Evolutionary conservation across 1,140 invertebrate genomes (phyloP), one percentile per base, ranked within the genome.

Genomic region (Sitodiplosis mosellana): DNA sequence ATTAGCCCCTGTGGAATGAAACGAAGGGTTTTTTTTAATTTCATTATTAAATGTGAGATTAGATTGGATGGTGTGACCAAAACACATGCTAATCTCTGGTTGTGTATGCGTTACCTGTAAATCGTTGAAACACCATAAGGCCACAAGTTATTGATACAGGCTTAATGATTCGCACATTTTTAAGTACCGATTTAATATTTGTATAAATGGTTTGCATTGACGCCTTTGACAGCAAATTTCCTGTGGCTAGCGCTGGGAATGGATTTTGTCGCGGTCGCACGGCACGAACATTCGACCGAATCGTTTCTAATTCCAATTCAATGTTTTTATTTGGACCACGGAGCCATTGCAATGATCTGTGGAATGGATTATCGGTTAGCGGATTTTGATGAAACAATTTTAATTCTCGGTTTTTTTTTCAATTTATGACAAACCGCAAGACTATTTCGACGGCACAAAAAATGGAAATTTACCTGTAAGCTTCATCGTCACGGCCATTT

Each of bases 61-160:
- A 3, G 10, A 27, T 27, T 27, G 3, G 27, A 27, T 27, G 27
- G 27, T 27, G 27, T 34, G 6, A 27, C 10, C 7, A 7, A 17
- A 45, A 21, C 7, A 5, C 44, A 12, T 45, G 14, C 10, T 10
- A 45, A 21, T 45, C 12, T 45, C 5, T 34, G 33, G 33, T 5
- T 38, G 12, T 38, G 12, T 38, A n/a, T 38, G 5, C 36, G 17
- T 17, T 34, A 50, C 49, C 49, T 34, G 49, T 50, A 58, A 88
- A 87, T 46, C 83, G 67, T 57, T 86, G 83, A 60, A 89, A 87
- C 65, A 87, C 81, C 83, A 89, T 87, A 46, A 88, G 66, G 1
- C 82, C 83, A 60, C 83, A 87, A 0, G 83, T 85, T 44, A 86
- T 83, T 45, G 83, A 64, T 17, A 84, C 77, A 4, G 83, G 83